These are phyloP conservation scores for Aethes cnicana DNA, from an alignment of 2,888 invertebrate species.

Conservation along the genomic window DNA sequence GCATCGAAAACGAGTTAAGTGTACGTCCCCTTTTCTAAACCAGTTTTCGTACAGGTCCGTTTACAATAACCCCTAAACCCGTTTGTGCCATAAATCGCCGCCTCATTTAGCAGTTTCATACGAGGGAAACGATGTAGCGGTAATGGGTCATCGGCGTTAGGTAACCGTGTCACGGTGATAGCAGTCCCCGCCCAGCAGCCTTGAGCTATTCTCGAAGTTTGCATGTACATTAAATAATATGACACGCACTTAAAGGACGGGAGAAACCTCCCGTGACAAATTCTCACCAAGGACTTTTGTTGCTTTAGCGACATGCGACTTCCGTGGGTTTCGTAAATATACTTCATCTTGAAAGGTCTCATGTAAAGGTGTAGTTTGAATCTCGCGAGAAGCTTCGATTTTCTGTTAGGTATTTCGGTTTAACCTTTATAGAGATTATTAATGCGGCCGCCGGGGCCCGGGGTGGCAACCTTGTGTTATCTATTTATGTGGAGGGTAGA, in stretches of 20 bases:
- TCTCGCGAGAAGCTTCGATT: slow-evolving; percentile 61
- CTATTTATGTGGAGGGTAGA: slow-evolving; percentile 79
- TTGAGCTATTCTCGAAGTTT: neutral
- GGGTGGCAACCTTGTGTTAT: slow-evolving; percentile 81
- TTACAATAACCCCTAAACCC: slow-evolving; percentile 8
- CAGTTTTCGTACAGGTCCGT: neutral
- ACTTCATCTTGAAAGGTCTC: slow-evolving; percentile 35
- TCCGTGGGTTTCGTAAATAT: slow-evolving; percentile 1
- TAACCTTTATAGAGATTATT: slow-evolving; percentile 80
- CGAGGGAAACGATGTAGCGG: slow-evolving; percentile 14
- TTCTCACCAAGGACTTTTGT: neutral
- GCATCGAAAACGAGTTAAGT: neutral
- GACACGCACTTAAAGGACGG: neutral
- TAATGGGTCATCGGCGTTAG: slow-evolving; percentile 20
- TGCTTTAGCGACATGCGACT: neutral
- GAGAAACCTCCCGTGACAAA: neutral
- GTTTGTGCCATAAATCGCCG: slow-evolving; percentile 1
- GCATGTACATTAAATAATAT: neutral
- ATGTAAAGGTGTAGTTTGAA: slow-evolving; percentile 46
- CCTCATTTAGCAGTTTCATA: slow-evolving; percentile 23
- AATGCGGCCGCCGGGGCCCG: slow-evolving; percentile 73
- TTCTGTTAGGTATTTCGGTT: slow-evolving; percentile 73
- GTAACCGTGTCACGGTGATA: slow-evolving; percentile 9
- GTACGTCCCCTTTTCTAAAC: neutral
- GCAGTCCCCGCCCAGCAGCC: neutral